phyloP scores from a whole-genome alignment of 2,888 invertebrate genomes.

The Torymus aiolomorphi region DNA sequence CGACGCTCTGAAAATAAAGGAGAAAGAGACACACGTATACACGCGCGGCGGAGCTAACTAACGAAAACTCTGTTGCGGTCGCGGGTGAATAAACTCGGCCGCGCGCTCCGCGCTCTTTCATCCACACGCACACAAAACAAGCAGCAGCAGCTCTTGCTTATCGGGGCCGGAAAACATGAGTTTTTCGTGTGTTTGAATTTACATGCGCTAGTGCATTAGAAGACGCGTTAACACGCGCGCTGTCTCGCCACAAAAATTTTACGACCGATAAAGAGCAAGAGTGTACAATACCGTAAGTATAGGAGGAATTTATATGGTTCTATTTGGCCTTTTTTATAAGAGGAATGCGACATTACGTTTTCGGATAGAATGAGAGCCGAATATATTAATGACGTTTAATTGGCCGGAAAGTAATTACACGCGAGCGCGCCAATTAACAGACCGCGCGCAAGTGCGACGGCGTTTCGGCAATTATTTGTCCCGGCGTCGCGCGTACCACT shows the following conservation, averaged over 20 bases:
- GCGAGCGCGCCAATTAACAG: no score
- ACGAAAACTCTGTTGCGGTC: conserved; percentile 35
- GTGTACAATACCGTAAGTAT: no score
- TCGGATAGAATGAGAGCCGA: no score
- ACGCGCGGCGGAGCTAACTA: background rate
- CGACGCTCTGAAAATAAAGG: conserved; percentile 4
- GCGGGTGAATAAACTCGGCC: conserved; percentile 43
- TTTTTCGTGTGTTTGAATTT: conserved; percentile 44
- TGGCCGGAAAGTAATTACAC: no score
- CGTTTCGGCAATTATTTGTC: no score
- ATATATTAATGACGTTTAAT: no score
- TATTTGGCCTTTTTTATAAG: no score
- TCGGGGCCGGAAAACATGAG: conserved; percentile 38
- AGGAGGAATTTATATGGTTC: no score
- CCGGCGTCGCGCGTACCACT: no score
- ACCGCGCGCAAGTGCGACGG: no score
- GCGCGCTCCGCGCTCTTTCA: background rate
- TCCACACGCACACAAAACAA: conserved; percentile 13
- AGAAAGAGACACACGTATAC: background rate
- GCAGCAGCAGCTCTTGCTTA: conserved; percentile 40
- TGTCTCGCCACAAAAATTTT: background rate
- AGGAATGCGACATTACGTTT: no score
- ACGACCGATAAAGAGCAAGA: background rate
- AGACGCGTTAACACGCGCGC: conserved; percentile 5
- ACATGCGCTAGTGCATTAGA: conserved; percentile 25